Evolutionary conservation across 1,140 invertebrate species (phyloP).

Genomic region (Aphelenchoides besseyi): DNA sequence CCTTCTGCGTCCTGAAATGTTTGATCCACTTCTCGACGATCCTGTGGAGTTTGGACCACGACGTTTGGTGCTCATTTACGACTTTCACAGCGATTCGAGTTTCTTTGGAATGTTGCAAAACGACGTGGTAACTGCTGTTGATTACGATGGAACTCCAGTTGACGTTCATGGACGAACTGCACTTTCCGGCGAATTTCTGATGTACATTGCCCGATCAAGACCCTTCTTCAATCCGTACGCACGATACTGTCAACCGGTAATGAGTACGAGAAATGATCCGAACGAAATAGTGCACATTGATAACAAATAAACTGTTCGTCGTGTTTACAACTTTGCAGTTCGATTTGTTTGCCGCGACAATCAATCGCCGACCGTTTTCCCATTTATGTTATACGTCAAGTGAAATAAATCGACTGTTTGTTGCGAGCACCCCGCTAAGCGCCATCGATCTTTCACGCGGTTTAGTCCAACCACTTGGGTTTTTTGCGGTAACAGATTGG

Average conservation of each 20-base stretch:
- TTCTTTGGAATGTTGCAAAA: slow-evolving; percentile 6
- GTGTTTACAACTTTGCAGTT: no score
- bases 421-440: no score
- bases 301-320: no score
- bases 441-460: no score
- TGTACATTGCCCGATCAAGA: background rate
- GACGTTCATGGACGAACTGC: background rate
- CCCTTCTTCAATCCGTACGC: background rate
- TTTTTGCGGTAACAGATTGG: no score
- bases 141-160: background rate
- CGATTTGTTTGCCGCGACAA: no score
- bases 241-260: background rate
- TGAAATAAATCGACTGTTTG: no score
- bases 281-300: no score
- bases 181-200: slow-evolving; percentile 1
- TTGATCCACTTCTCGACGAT: background rate
- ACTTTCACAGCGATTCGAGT: background rate
- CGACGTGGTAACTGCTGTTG: background rate
- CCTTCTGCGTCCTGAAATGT: background rate
- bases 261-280: no score
- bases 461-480: no score
- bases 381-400: no score
- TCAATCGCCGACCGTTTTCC: no score
- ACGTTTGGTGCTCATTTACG: background rate
- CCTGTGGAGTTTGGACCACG: background rate